Evolutionary conservation across 2,797 vertebrate genomes (phyloP), one percentile per base, ranked within the genome.

Genomic region (Graptemys geographica): DNA sequence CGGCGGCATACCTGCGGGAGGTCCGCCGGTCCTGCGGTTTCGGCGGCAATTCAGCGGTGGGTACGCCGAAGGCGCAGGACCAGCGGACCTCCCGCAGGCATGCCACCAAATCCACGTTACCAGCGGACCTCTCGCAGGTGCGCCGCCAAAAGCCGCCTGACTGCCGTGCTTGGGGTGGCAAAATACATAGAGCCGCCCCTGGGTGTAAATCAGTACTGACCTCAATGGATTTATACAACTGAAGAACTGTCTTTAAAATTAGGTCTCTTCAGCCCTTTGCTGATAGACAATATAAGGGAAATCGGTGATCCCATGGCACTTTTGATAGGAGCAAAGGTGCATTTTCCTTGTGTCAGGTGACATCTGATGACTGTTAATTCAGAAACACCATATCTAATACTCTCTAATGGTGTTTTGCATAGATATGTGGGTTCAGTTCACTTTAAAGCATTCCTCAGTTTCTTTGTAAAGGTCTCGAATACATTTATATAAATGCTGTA

Each of bases 391-490:
- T 91, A 59, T 82, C 79, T 1, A 13, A 55, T 10, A 88, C 90
- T 86, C 94, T 87, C 86, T 28, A 15, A 28, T 55, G 18, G 94
- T 28, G 15, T 90, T 94, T 72, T 89, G 79, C 94, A 93, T 31
- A 49, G 95, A 23, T 57, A 2, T 57, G 53, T 82, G 89, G 92
- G 87, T 28, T 86, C 49, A 95, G 94, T 87, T 96, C 84, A 80
- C 92, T 94, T 93, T 92, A 94, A 96, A 94, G 94, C 80, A 56
- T 83, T 87, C 89, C 92, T 95, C 84, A 37, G 52, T 95, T 95
- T 96, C 95, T 96, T 93, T 94, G 95, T 93, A 79, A 84, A 56
- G 92, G 86, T 95, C 90, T 95, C 94, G 57, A 91, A 94, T 85
- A 79, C 96, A 80, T 89, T 93, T 86, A 92, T 95, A 95, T 88